Evolutionary conservation across 2,888 invertebrate species (phyloP).

Genomic region (Eupithecia pulchellata): DNA sequence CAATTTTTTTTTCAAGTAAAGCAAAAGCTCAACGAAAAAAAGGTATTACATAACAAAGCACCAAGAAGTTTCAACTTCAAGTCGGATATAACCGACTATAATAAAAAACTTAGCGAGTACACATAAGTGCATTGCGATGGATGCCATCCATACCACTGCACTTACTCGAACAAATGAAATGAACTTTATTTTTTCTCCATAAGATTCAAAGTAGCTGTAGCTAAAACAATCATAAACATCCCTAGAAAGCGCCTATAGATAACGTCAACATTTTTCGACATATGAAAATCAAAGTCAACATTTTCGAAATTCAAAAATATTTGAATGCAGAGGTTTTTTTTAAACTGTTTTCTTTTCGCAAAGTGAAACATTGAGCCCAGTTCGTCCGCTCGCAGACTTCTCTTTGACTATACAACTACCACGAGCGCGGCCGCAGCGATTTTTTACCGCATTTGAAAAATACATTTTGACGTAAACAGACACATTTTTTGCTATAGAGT

Average conservation of each 20-base stretch:
- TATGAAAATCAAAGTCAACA: background rate
- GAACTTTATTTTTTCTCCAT: background rate
- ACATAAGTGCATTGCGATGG: slow-evolving; percentile 84
- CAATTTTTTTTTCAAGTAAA: slow-evolving; percentile 2
- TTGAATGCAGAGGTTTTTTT: too few relatives aligned
- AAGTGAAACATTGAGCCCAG: slow-evolving; percentile 21
- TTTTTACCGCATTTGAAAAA: slow-evolving; percentile 85
- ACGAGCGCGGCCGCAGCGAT: slow-evolving; percentile 76
- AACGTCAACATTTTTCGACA: background rate
- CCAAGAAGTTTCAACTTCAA: slow-evolving; percentile 76
- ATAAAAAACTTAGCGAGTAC: slow-evolving; percentile 84
- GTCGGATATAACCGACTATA: slow-evolving; percentile 77
- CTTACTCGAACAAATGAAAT: slow-evolving; percentile 3
- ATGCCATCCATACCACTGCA: slow-evolving; percentile 52
- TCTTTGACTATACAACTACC: slow-evolving; percentile 43
- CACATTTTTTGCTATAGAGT: slow-evolving; percentile 70
- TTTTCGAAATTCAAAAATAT: background rate
- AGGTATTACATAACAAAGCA: slow-evolving; percentile 63
- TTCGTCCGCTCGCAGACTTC: slow-evolving; percentile 28
- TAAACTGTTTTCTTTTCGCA: background rate
- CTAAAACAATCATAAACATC: background rate
- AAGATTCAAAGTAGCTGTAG: slow-evolving; percentile 3
- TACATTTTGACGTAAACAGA: slow-evolving; percentile 83
- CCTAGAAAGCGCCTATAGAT: background rate
- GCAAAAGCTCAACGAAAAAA: slow-evolving; percentile 22